Base-by-base conservation (phyloP, 2,113 vertebrate genomes). In the Megaptera novaeangliae region DNA sequence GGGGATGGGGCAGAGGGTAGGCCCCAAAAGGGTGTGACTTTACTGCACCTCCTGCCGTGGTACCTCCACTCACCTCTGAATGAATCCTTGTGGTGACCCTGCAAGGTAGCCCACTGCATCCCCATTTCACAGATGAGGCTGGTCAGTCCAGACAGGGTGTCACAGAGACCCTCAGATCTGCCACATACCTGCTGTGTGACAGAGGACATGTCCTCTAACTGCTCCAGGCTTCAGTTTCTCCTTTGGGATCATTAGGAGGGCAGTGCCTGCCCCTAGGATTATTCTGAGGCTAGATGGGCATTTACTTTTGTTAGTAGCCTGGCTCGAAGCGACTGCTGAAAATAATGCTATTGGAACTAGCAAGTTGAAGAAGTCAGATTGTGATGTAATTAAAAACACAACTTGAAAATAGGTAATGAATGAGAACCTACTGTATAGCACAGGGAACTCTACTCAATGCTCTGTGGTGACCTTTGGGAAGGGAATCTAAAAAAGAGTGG, bases 131-230 rank as follows among this genome's bases (percentile, higher is more conserved):
- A 69, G 49, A 15, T 0, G 27, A 72, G 39, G 46, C 68, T 39
- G 64, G 52, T 14, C 71, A 15, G 36, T 20, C 59, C 49, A 21
- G 36, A 14, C 10, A 15, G 74, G 23, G 39, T 14, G 1, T n/a
- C 9, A 21, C 34, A 13, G 72, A 93, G 23, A 72, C 61, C 49
- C 2, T 1, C 46, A 11, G n/a, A 27, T 15, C 46, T 5, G 66
- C 85, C 25, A 2, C n/a, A 46, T 15, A 8, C 11, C 4, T 20
- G 68, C 93, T 44, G 23, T 75, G 64, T 46, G 46, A 41, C 72
- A 1, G 1, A 75, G 17, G 17, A 55, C 23, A 2, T 3, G 49
- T 18, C 1, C 2, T 23, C 64, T 27, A 31, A 74, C 3, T 5
- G 27, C 29, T 41, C 34, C 6, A 25, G 27, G 8, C 77, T 49